A percentile compares a stretch with the other conserved stretches of the same genome.
Conservation (phyloP, 2,113 vertebrate species). For the Choloepus hoffmanni region DNA sequence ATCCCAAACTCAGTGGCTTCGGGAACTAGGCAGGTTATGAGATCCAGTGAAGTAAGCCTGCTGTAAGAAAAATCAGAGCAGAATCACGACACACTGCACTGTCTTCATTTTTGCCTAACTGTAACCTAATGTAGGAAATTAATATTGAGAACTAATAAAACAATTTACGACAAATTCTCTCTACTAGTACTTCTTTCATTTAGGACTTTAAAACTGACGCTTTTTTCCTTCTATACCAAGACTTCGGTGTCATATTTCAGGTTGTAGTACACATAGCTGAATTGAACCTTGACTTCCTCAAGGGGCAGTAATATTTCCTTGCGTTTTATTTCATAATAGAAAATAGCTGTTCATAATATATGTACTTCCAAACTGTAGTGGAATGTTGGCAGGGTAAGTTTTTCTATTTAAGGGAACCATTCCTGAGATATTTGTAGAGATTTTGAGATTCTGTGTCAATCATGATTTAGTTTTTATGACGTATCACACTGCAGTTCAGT, state of each 20-base stretch:
- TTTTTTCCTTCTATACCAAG: background rate
- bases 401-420: background rate
- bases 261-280: background rate
- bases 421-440: background rate
- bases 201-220: background rate
- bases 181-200: background rate
- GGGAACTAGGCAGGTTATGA: background rate
- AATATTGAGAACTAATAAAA: background rate
- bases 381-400: background rate
- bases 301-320: background rate
- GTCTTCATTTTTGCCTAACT: background rate
- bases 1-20: background rate
- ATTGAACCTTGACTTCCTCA: background rate
- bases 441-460: background rate
- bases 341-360: background rate
- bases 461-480: background rate
- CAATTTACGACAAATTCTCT: background rate
- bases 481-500: background rate
- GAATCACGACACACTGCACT: background rate
- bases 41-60: background rate
- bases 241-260: background rate
- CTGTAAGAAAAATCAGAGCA: background rate
- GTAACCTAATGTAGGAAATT: background rate
- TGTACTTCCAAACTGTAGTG: background rate
- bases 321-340: background rate